Evolutionary conservation across 2,797 vertebrate species (phyloP), one percentile per base, ranked within the genome.

Genomic region (Vireo griseus): DNA sequence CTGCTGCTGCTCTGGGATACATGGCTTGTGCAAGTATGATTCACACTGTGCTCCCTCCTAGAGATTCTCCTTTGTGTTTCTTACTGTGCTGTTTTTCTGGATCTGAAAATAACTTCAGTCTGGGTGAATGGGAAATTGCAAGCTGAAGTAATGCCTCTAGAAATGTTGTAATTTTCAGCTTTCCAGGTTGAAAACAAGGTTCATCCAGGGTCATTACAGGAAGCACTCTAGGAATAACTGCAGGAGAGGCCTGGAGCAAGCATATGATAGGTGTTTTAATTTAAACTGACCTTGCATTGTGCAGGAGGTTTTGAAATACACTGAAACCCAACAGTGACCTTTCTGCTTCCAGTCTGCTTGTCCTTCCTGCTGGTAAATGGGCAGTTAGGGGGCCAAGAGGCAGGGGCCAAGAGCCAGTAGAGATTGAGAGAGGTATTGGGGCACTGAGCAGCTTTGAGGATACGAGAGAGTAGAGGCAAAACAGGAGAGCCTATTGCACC

Each of bases 381-480:
- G 24, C 21, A 84, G 9, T 6, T 12, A 67, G 31, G 47, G 35
- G 35, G 35, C 35, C 35, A 35, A 77, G 42, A 68, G 50, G 8
- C 84, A 54, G 55, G 26, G 29, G 6, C 24, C 8, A 35, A 81
- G 50, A 10, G 11, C 1, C 0, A 9, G 19, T 39, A 29, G 85
- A 82, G 35, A 39, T 0, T 26, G 44, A 48, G 10, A 55, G 28
- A 13, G 8, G 2, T 20, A 44, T 15, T 0, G 0, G 33, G n/a
- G 12, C 13, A 85, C 9, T 15, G 22, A 57, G 79, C 33, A 75
- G 18, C 31, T 72, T 35, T 92, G 62, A 75, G 73, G 13, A 45
- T 31, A 72, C 0, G 0, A 20, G 13, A 65, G 13, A 66, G 21
- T 2, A 65, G 29, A 65, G 13, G 17, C n/a, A 76, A 75, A 26